Evolutionary conservation across 1,140 invertebrate species (phyloP), one percentile per base, ranked within the genome.

Genomic region (Drosophila mayri): DNA sequence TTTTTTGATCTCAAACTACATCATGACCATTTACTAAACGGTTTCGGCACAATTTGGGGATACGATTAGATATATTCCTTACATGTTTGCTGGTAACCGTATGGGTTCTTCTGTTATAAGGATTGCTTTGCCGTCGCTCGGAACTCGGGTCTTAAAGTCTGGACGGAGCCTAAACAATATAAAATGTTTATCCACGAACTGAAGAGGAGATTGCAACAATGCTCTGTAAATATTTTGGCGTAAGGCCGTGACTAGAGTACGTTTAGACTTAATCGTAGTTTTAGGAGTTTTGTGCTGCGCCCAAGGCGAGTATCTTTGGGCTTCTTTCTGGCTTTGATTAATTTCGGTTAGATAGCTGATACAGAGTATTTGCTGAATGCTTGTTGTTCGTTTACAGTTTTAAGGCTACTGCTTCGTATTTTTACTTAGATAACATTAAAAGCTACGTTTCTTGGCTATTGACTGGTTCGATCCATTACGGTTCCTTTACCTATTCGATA

Each of bases 31-130:
- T 71, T 67, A 25, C 62, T n/a, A 67, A 68, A 72, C 37, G 67
- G 70, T 55, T 85, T 90, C 85, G 85, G 85, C 80, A 90, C 84
- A 84, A 81, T 81, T 66, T 88, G 76, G 83, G 84, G 66, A 55
- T 77, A 79, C 62, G 54, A 63, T 59, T 63, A 55, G 47, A 47
- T 68, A n/a, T 41, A 50, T 46, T 44, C 14, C 12, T 58, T 40
- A 22, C 68, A 11, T 38, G 16, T 61, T 61, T 43, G 40, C 41
- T 58, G 65, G 52, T 74, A 68, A 54, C 49, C 32, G 54, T 62
- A 63, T 11, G 28, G 55, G 20, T 63, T 52, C 25, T 67, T 60
- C 52, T 49, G 50, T 70, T 64, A n/a, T 16, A 38, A 57, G 72
- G 60, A 71, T 41, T 68, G 54, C 32, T 32, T 62, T 25, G 49